Percentiles rank a stretch among this genome's conserved stretches.
phyloP scores from a whole-genome alignment of 2,888 invertebrate species.

The Drosophila paracracens region DNA sequence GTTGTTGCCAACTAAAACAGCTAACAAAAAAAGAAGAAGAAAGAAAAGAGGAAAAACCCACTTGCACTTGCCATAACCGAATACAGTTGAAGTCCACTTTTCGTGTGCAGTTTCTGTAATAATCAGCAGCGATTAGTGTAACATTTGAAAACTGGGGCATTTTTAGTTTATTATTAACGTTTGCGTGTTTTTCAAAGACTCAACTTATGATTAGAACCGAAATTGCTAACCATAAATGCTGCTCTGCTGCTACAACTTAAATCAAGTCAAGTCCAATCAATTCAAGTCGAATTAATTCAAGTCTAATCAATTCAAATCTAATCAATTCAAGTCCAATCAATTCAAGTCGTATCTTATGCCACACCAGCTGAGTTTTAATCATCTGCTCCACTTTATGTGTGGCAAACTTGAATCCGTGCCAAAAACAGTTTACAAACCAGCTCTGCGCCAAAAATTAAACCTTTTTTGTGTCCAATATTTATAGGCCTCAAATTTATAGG shows the following conservation, averaged over 20 bases:
- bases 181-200: neutral
- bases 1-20: neutral
- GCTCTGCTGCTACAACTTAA: neutral
- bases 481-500: neutral
- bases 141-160: neutral
- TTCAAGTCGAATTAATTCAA: no score
- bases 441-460: neutral
- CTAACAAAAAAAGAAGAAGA: neutral
- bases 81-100: neutral
- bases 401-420: neutral
- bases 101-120: neutral
- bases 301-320: no score
- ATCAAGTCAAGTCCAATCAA: neutral
- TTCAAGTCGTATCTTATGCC: neutral
- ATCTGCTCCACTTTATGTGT: neutral
- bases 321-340: neutral
- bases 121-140: neutral
- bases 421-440: neutral
- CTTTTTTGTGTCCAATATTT: neutral
- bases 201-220: neutral
- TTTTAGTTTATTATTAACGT: neutral
- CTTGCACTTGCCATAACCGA: constrained; percentile 4
- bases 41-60: neutral
- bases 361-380: neutral
- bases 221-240: neutral